Evolutionary conservation across 1,140 invertebrate genomes (phyloP), one percentile per base, ranked within the genome.

Genomic region (Heliconius hermathena): DNA sequence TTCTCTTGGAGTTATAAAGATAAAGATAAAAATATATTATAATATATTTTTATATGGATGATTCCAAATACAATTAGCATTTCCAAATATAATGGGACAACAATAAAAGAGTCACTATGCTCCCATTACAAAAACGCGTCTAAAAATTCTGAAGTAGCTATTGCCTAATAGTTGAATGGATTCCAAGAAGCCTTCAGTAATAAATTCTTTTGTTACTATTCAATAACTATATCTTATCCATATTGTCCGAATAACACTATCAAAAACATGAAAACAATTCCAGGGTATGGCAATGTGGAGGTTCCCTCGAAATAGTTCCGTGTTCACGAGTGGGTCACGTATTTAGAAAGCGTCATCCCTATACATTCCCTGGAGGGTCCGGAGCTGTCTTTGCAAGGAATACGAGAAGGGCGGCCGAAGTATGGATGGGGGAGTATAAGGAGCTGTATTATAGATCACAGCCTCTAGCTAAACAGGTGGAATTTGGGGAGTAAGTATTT

Each of bases 401-500:
- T 91, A 98, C 98, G 13, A 95, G 98, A 81, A 94, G 98, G 73
- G 97, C 98, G 1, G 97, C 98, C n/a, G 98, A 99, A 95, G 98
- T 99, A 60, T 99, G 98, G 98, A 98, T 99, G 98, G 98, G 99
- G 89, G 97, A 98, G 77, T 99, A 98, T 93, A 99, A 99, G 91
- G 96, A 98, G 82, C 98, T 97, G 90, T 99, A 98, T 90, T 99
- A 99, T 89, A 96, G 97, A 70, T 97, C 98, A 41, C 98, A 98
- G 82, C 98, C 98, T 46, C 89, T 98, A 57, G 98, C 98, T 16
- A 97, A 97, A 89, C 97, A 97, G 91, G 97, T 98, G 83, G 96
- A 97, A 66, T 98, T 96, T 93, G 98, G 98, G 96, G 97, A 98
- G 98, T 98, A 94, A 97, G 97, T 97, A 13, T 60, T 9, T 49